Base-by-base conservation (phyloP, 2,888 invertebrate genomes). In the Spisula subtruncata region DNA sequence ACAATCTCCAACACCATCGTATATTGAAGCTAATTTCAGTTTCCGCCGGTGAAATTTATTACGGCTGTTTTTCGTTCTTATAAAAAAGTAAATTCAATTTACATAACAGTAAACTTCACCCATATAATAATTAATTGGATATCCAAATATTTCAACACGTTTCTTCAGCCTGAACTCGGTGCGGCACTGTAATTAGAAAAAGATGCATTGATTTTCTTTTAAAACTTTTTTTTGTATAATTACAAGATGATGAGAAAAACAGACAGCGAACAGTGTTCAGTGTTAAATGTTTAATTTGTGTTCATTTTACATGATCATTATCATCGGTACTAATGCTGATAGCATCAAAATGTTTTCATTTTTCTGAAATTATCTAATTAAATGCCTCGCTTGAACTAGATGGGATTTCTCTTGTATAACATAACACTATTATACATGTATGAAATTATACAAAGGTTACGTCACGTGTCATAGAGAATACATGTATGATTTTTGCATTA, bases 291-390 rank as follows among this genome's bases (percentile, higher is more conserved):
- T 41, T 41, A 41, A 41, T n/a, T 56, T 71, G n/a, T 29, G 14
- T 29, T 29, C 25, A 25, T 5, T 16, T n/a, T 71, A 2, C 25
- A 71, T 71, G n/a, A 75, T 12, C 29, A 16, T 14, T 12, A 35
- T 10, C 25, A 18, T 75, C 14, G 5, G 16, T 32, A 75, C 75
- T 14, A 35, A 32, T 75, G 75, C 32, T 32, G 75, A 75, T 32
- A 35, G 18, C 5, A 75, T 75, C 29, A 20, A 16, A 75, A 32
- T 29, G 29, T 75, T 32, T 75, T 14, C 75, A 75, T 75, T 75
- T 75, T 75, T 75, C 75, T 75, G 16, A 75, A 75, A 75, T 75
- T 32, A 75, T 25, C 75, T 75, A 32, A 75, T 75, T 75, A 75
- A 75, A 75, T 32, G 75, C 35, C 32, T 75, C 35, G 18, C 32